Evolutionary conservation across 2,113 vertebrate species (phyloP).

Genomic region (Equus quagga): DNA sequence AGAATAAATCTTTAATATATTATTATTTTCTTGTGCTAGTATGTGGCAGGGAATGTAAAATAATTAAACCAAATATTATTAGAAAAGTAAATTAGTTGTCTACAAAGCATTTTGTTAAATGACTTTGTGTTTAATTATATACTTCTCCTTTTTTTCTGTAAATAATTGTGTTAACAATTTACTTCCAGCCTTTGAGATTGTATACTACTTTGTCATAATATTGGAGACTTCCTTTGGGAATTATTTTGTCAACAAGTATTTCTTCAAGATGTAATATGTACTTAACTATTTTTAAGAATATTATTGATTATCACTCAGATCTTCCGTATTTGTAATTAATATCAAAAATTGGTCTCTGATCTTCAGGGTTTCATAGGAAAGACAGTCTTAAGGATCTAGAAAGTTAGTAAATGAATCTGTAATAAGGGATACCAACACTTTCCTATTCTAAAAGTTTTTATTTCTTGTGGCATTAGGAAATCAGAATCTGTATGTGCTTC

Average conservation of each 20-base stretch:
- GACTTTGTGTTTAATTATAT: constrained; percentile 24
- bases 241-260: constrained; percentile 28
- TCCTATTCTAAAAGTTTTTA: constrained; percentile 37
- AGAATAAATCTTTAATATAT: constrained; percentile 29
- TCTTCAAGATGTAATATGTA: not conserved
- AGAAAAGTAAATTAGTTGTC: not conserved
- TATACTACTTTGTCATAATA: not conserved
- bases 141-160: not conserved
- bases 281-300: not conserved
- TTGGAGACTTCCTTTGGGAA: not conserved
- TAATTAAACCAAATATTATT: constrained; percentile 22
- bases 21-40: not conserved
- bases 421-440: not conserved
- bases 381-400: not conserved
- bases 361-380: not conserved
- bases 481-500: not conserved
- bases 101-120: constrained; percentile 30
- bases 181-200: not conserved
- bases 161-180: not conserved
- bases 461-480: constrained; percentile 17
- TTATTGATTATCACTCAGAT: not conserved
- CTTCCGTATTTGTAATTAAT: not conserved
- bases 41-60: not conserved
- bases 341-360: not conserved
- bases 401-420: not conserved